phyloP scores from a whole-genome alignment of 2,888 invertebrate species.

The Anagyrus pseudococci region DNA sequence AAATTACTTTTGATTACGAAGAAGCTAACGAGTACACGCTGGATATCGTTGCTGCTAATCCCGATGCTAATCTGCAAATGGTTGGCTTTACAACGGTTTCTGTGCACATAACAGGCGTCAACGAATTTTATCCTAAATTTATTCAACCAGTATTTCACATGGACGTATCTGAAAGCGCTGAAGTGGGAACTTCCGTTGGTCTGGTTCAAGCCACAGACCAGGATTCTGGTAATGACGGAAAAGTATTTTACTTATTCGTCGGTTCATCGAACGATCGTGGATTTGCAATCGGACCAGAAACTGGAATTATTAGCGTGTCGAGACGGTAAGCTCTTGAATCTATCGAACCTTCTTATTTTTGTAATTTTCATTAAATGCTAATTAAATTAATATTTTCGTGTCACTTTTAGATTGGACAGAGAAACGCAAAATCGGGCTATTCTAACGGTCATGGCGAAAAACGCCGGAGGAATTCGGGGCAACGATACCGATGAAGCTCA shows the following conservation, averaged over 20 bases:
- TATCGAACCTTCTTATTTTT: background rate
- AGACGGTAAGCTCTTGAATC: constrained; percentile 58
- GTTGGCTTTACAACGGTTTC: constrained; percentile 75
- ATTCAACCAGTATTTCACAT: constrained; percentile 89
- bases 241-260: constrained; percentile 89
- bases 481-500: constrained; percentile 96
- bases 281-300: constrained; percentile 83
- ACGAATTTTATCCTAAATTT: constrained; percentile 89
- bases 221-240: constrained; percentile 86
- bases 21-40: constrained; percentile 77
- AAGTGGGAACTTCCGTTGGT: constrained; percentile 84
- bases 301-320: constrained; percentile 84
- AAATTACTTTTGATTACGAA: constrained; percentile 86
- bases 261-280: constrained; percentile 93
- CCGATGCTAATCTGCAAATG: constrained; percentile 76
- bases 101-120: constrained; percentile 83
- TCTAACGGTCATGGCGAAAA: constrained; percentile 92
- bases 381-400: background rate
- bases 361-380: background rate
- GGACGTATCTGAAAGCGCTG: constrained; percentile 91
- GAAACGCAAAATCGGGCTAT: constrained; percentile 90
- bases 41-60: constrained; percentile 84
- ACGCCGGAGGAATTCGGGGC: constrained; percentile 90
- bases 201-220: constrained; percentile 87
- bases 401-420: constrained; percentile 72